Evolutionary conservation across 2,888 invertebrate species (phyloP), one percentile per base, ranked within the genome.

Genomic region (Phania funesta): DNA sequence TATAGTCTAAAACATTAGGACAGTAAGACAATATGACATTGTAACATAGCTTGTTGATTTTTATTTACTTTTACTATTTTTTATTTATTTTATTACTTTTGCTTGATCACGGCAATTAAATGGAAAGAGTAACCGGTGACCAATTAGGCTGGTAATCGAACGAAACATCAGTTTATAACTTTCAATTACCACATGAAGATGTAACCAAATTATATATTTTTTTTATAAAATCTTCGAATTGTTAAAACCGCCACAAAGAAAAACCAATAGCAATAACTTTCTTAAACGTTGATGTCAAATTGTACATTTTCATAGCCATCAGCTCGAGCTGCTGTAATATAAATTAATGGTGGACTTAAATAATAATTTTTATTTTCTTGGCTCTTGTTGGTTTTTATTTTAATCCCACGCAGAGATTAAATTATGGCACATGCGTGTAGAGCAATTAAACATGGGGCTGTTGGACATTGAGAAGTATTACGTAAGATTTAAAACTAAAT

Each of bases 331-430:
- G 26, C 56, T n/a, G n/a, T n/a, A 56, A 74, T 54, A 50, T 56
- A 68, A 77, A 82, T 74, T 81, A 77, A 77, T 74, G 76, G 56
- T 77, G 46, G 50, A 35, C 35, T 60, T 60, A 0, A 11, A 41
- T 22, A 18, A 5, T 48, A n/a, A 24, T n/a, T 52, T 56, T 38
- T 11, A 13, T 26, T 3, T 38, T 0, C n/a, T 38, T 54, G 18
- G 1, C 6, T 44, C 32, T 60, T 24, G 48, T 41, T 38, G 16
- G 16, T 5, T 32, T 32, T 11, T 11, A 9, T 18, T 56, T 56
- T 26, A 18, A 70, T 48, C 77, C 81, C 77, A 77, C 81, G 81
- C 81, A 74, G 67, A 46, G 68, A 24, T 75, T 41, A 18, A 62
- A 73, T 58, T 38, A 58, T 22, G 29, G 38, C 35, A 29, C 38